Conservation (phyloP, 1,140 invertebrate genomes). For the Zaprionus davidi region DNA sequence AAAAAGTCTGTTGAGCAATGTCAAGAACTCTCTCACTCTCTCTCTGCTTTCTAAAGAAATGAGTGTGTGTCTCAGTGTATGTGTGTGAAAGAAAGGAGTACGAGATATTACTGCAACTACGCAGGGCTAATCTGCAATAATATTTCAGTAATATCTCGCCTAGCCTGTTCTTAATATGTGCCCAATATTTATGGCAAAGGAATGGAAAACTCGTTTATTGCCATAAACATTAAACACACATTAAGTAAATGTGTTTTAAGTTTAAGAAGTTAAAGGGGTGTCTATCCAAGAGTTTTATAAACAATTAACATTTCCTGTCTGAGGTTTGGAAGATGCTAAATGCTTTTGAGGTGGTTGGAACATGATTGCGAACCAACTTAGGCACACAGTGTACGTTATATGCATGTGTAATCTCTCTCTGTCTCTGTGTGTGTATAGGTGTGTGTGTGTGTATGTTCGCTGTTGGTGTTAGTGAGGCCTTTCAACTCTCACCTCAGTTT, state of each 20-base stretch:
- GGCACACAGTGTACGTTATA: slow-evolving; percentile 7
- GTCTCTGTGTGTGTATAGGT: background rate
- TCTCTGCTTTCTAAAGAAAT: slow-evolving; percentile 43
- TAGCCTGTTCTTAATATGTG: slow-evolving; percentile 20
- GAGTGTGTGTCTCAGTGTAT: slow-evolving; percentile 30
- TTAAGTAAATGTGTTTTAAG: slow-evolving; percentile 21
- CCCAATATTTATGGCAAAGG: slow-evolving; percentile 35
- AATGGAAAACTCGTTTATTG: slow-evolving; percentile 32
- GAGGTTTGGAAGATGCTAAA: slow-evolving; percentile 3
- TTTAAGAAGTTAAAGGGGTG: background rate
- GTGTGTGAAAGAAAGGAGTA: slow-evolving; percentile 17
- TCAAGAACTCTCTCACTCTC: slow-evolving; percentile 47
- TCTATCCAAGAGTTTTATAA: slow-evolving; percentile 9
- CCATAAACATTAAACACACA: slow-evolving; percentile 27
- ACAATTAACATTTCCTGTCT: slow-evolving; percentile 9
- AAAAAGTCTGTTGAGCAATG: slow-evolving; percentile 63
- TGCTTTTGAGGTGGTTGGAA: slow-evolving; percentile 6
- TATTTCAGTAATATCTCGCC: slow-evolving; percentile 10
- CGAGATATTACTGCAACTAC: slow-evolving; percentile 11
- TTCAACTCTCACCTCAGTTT: slow-evolving; percentile 3
- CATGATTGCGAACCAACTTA: background rate
- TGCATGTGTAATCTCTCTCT: background rate
- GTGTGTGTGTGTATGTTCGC: slow-evolving; percentile 3
- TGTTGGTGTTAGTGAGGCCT: background rate
- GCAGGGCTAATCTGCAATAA: background rate